Base-by-base conservation (phyloP, 2,113 vertebrate genomes). In the Patagioenas fasciata region DNA sequence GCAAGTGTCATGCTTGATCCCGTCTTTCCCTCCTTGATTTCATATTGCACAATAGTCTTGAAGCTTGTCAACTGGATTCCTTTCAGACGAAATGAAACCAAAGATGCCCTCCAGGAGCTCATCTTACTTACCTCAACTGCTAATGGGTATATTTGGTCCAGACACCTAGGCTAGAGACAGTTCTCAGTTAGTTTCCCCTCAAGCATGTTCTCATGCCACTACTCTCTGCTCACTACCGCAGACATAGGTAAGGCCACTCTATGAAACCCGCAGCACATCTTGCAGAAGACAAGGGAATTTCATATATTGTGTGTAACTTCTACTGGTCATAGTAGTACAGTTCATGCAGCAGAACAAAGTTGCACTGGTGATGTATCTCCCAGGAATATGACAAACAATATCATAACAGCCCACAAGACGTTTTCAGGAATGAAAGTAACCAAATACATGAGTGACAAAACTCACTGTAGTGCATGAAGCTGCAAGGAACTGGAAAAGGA, bases 81-180 rank as follows among this genome's bases (percentile, higher is more conserved):
- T 54, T 62, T 62, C 34, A 44, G 34, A 50, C 28, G 21, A 64
- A 78, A 57, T 36, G 13, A 84, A 78, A 57, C 9, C 20, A 36
- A 42, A 77, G 48, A 36, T 42, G n/a, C 9, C 9, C 11, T 26
- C 15, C 57, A 71, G 65, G 31, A 71, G 17, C 23, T 57, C 11
- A 17, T 15, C 6, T 78, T 36, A 32, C 50, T 56, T 78, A 57
- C 34, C 11, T 84, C 31, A 42, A 13, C 17, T 71, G 31, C 57
- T 42, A 57, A 32, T 11, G 8, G 25, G 29, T 26, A 61, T 54
- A 61, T 54, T 75, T 36, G 38, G 54, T 48, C 20, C n/a, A 54
- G 47, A 38, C 13, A 18, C 15, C 13, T 25, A 50, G 42, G 13
- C n/a, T 36, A 44, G n/a, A 64, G 50, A 2, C 0, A 0, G 10